A percentile compares a stretch with the other conserved stretches of the same genome.
Evolutionary conservation across 2,113 vertebrate genomes (phyloP).

Genomic region (Larimichthys crocea): DNA sequence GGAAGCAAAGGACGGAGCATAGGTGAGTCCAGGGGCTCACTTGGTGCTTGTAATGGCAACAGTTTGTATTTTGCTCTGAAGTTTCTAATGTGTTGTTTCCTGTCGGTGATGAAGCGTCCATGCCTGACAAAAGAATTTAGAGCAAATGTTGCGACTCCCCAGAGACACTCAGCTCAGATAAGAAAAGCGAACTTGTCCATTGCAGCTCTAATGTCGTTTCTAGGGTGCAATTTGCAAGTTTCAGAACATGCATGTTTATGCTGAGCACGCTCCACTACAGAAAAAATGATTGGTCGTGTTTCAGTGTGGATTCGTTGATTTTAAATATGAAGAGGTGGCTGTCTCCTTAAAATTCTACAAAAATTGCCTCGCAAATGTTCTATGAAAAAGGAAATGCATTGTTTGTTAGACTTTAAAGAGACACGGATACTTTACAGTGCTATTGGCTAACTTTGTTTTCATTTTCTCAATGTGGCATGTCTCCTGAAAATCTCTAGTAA

Average conservation of each 20-base stretch:
- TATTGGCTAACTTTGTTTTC: too few relatives aligned
- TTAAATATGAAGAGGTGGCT: too few relatives aligned
- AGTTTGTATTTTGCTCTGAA: not conserved
- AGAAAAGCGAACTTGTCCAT: not conserved
- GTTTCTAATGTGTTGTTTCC: conserved; percentile 43
- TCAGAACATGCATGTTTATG: not conserved
- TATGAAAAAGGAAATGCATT: too few relatives aligned
- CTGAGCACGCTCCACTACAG: not conserved
- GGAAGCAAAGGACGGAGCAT: not conserved
- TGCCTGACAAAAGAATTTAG: conserved; percentile 26
- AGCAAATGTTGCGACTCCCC: conserved; percentile 35
- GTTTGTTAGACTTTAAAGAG: too few relatives aligned
- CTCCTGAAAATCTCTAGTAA: not conserved
- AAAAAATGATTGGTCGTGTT: not conserved
- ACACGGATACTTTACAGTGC: too few relatives aligned
- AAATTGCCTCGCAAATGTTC: too few relatives aligned
- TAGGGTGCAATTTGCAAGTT: not conserved
- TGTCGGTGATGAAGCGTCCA: conserved; percentile 20
- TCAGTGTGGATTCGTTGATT: not conserved
- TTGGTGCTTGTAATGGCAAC: not conserved
- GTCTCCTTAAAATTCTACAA: too few relatives aligned
- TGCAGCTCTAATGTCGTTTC: conserved; percentile 9
- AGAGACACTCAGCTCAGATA: not conserved
- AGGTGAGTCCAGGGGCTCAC: not conserved
- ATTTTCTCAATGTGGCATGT: too few relatives aligned